Evolutionary conservation across 2,113 vertebrate genomes (phyloP).

Genomic region (Salvelinus fontinalis): DNA sequence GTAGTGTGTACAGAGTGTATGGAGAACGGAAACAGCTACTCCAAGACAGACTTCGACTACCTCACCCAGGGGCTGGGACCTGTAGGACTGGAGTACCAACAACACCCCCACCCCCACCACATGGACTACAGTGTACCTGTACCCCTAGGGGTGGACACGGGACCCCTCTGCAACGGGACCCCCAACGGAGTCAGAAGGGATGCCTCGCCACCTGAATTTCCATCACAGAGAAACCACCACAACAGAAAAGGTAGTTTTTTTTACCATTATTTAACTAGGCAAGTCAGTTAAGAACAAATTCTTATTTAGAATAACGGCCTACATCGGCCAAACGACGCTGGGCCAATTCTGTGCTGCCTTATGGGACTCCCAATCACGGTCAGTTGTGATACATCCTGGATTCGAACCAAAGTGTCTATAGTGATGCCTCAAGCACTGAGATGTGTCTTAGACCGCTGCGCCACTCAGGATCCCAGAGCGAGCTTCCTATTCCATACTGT

Average conservation of each 20-base stretch:
- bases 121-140: slow-evolving; percentile 45
- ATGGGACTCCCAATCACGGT: no score
- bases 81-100: slow-evolving; percentile 63
- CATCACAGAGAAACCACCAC: slow-evolving; percentile 29
- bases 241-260: slow-evolving; percentile 70
- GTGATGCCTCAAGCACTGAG: no score
- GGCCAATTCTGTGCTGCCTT: no score
- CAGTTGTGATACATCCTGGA: no score
- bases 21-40: slow-evolving; percentile 61
- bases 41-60: slow-evolving; percentile 68
- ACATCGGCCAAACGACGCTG: no score
- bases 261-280: no score
- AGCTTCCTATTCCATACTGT: neutral
- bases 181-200: slow-evolving; percentile 56
- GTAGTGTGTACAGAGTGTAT: slow-evolving; percentile 74
- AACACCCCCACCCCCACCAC: slow-evolving; percentile 43
- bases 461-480: neutral
- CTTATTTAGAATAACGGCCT: no score
- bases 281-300: no score
- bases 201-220: slow-evolving; percentile 64
- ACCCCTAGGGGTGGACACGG: slow-evolving; percentile 39
- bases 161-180: slow-evolving; percentile 66
- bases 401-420: no score
- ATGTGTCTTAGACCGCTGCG: no score
- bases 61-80: slow-evolving; percentile 50